Conservation (phyloP, 2,113 vertebrate species). For the Coptodon bakossiorum region DNA sequence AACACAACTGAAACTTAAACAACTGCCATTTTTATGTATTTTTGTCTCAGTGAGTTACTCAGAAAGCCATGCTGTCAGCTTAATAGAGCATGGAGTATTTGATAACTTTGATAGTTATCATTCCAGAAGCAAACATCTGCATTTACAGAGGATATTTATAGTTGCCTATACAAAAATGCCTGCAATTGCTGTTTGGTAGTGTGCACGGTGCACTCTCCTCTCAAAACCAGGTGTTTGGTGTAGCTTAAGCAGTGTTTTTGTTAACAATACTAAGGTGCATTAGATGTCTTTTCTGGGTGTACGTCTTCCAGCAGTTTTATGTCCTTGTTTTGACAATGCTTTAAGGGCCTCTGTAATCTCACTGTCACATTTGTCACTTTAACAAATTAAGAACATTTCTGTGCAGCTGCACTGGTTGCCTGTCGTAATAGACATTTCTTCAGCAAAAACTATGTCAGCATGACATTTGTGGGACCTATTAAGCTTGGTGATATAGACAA, state of each 20-base stretch:
- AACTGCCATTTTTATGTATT: not conserved
- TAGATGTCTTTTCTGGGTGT: not conserved
- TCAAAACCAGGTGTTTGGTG: not conserved
- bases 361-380: constrained; percentile 30
- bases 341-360: constrained; percentile 31
- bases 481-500: not conserved
- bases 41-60: not conserved
- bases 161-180: not conserved
- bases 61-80: not conserved
- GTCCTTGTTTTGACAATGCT: constrained; percentile 13
- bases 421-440: not conserved
- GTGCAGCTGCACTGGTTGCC: not conserved
- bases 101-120: not conserved
- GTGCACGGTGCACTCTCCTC: not conserved
- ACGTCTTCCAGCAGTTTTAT: not conserved
- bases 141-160: not conserved
- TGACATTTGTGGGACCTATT: not conserved
- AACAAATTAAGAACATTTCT: constrained; percentile 28
- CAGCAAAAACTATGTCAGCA: not conserved
- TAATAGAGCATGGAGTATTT: not conserved
- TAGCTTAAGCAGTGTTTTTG: not conserved
- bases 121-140: not conserved
- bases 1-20: not conserved
- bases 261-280: not conserved
- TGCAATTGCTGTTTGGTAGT: not conserved